These are phyloP conservation scores for Penaeus vannamei DNA, from an alignment of 1,140 invertebrate genomes.

Conservation along the genomic window DNA sequence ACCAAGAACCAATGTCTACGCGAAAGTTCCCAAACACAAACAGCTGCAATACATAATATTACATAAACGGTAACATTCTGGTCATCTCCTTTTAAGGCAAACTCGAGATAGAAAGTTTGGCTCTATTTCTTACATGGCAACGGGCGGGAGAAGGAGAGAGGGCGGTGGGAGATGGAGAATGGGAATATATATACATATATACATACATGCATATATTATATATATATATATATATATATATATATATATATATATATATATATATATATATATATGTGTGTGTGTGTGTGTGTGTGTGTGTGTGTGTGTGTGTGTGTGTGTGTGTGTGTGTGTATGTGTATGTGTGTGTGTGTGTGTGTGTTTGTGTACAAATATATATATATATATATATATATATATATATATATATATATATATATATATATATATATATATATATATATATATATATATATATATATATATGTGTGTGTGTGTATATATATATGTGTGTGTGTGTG, in stretches of 20 bases:
- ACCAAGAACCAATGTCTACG: too few species aligned
- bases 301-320: too few species aligned
- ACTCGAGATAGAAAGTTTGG: too few species aligned
- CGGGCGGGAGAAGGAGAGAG: too few species aligned
- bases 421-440: constrained; percentile 16
- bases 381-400: constrained; percentile 21
- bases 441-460: constrained; percentile 28
- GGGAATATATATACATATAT: constrained; percentile 12
- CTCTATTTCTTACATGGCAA: too few species aligned
- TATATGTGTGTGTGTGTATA: not conserved
- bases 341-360: constrained; percentile 31
- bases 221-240: not conserved
- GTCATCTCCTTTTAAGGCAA: too few species aligned
- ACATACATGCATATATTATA: not conserved
- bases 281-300: constrained; percentile 25
- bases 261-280: constrained; percentile 37
- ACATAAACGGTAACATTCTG: too few species aligned
- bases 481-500: not conserved
- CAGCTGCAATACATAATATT: too few species aligned
- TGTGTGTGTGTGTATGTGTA: too few species aligned
- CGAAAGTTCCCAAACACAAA: too few species aligned
- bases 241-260: constrained; percentile 32
- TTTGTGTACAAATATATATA: constrained; percentile 31
- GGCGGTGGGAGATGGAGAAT: too few species aligned
- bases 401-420: constrained; percentile 17